Evolutionary conservation across 2,113 vertebrate genomes (phyloP).

Genomic region (Gallinago undulata): DNA sequence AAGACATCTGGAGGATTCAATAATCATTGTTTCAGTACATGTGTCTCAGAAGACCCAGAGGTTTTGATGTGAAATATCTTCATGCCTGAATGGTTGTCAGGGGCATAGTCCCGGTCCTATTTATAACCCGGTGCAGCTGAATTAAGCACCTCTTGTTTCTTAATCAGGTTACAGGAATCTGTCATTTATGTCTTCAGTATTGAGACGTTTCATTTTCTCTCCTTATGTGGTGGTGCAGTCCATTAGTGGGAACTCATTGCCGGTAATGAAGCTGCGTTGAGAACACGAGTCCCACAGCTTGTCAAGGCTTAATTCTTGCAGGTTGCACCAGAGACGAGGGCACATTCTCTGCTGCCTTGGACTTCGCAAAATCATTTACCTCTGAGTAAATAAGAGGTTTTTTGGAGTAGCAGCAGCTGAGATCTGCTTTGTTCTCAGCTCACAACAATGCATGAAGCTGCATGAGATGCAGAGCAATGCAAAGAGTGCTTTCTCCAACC

Average conservation of each 20-base stretch:
- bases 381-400: neutral
- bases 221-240: neutral
- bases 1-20: neutral
- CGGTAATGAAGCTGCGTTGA: neutral
- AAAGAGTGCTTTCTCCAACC: neutral
- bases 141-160: neutral
- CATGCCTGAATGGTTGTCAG: neutral
- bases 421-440: neutral
- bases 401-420: neutral
- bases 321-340: neutral
- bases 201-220: neutral
- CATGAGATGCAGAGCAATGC: rapidly evolving
- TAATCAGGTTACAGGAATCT: neutral
- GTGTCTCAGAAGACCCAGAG: neutral
- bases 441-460: rapidly evolving
- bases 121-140: neutral
- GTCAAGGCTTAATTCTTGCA: neutral
- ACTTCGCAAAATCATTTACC: neutral
- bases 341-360: neutral
- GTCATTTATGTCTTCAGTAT: neutral
- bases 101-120: neutral
- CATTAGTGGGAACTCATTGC: neutral
- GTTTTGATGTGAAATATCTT: neutral
- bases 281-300: neutral
- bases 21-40: neutral